A percentile compares a stretch with the other conserved stretches of the same genome.
Conservation (phyloP, 2,888 invertebrate species). For the Dryobotodes eremita region DNA sequence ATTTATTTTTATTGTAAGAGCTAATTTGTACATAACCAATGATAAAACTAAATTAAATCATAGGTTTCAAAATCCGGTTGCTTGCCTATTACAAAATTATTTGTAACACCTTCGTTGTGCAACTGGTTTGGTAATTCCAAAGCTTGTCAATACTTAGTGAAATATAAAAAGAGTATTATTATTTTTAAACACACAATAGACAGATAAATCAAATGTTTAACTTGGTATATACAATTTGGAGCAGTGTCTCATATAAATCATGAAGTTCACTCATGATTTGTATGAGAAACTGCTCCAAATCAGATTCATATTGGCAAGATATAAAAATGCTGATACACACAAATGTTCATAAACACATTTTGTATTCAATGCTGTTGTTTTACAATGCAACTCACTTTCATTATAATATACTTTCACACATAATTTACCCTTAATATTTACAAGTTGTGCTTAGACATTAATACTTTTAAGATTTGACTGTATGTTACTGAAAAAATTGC, state of each 20-base stretch:
- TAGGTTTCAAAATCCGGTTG: conserved; percentile 21
- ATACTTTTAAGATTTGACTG: neutral
- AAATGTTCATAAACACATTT: neutral
- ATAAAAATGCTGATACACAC: neutral
- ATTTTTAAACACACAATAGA: neutral
- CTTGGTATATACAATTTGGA: neutral
- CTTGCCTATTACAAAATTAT: conserved; percentile 22
- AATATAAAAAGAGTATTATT: neutral
- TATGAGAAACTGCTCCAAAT: too few species aligned
- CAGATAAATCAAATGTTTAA: neutral
- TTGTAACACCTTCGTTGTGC: conserved; percentile 29
- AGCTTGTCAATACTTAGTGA: neutral
- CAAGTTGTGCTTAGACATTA: neutral
- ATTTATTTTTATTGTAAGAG: neutral
- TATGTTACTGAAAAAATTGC: neutral
- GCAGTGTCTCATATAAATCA: too few species aligned
- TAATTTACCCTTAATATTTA: neutral
- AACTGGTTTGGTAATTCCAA: conserved; percentile 20
- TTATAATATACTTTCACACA: neutral
- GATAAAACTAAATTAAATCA: neutral
- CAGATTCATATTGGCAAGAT: neutral
- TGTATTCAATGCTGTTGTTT: neutral
- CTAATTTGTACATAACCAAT: neutral
- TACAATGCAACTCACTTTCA: neutral
- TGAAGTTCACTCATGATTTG: neutral